phyloP scores from a whole-genome alignment of 1,140 invertebrate genomes.

The Elysia chlorotica region DNA sequence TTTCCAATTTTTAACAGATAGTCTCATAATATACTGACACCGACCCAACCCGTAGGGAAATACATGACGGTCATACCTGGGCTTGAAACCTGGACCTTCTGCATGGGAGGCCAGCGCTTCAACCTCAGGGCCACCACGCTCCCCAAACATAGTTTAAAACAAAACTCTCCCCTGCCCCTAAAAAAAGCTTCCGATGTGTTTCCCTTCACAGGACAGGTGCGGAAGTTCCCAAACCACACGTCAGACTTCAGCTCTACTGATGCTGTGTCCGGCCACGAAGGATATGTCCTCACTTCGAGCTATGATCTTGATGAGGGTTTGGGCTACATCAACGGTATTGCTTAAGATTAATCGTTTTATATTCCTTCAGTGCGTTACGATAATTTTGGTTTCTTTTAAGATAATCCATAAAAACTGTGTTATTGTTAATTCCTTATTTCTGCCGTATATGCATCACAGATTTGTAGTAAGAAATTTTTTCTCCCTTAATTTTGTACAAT shows the following conservation, averaged over 20 bases:
- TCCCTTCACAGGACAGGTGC: constrained; percentile 40
- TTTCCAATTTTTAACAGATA: no score
- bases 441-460: no score
- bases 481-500: no score
- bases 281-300: constrained; percentile 42
- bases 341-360: no score
- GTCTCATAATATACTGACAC: no score
- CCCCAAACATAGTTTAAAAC: background rate
- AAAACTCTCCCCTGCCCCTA: background rate
- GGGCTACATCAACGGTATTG: constrained; percentile 56
- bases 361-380: no score
- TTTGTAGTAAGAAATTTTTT: no score
- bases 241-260: constrained; percentile 51
- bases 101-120: background rate
- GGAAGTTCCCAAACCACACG: constrained; percentile 44
- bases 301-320: constrained; percentile 48
- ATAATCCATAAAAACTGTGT: no score
- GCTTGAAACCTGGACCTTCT: background rate
- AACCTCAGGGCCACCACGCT: background rate
- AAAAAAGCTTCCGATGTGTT: background rate
- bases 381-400: no score
- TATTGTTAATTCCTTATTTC: no score
- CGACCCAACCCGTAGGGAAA: no score
- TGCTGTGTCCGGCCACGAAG: constrained; percentile 35
- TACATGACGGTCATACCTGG: no score